Evolutionary conservation across 2,888 invertebrate genomes (phyloP).

Genomic region (Lysandra bellargus): DNA sequence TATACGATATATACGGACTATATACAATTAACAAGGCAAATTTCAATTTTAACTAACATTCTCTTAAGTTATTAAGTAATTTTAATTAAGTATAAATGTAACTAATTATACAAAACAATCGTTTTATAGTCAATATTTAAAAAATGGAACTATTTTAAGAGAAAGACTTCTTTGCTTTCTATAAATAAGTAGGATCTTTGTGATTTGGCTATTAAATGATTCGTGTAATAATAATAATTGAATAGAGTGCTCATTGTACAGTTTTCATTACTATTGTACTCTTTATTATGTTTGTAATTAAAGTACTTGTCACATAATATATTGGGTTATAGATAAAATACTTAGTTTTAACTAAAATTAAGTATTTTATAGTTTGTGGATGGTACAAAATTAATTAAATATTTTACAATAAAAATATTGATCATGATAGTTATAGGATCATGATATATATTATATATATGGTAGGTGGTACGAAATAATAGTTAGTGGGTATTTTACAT

Average conservation of each 20-base stretch:
- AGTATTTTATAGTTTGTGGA: background rate
- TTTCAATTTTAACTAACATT: conserved; percentile 33
- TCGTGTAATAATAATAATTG: background rate
- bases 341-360: background rate
- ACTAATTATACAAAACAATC: conserved; percentile 21
- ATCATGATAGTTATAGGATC: background rate
- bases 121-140: background rate
- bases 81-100: conserved; percentile 26
- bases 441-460: too few species aligned
- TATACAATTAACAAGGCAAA: conserved; percentile 31
- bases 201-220: background rate
- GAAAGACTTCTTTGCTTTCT: background rate
- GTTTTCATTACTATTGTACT: background rate
- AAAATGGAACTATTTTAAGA: background rate
- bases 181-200: background rate
- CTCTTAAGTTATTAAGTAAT: conserved; percentile 27
- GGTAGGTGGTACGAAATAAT: too few species aligned
- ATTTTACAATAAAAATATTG: background rate
- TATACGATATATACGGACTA: conserved; percentile 32
- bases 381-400: background rate
- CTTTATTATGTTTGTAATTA: background rate
- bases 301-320: conserved; percentile 25
- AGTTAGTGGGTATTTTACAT: background rate
- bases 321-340: background rate
- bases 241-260: background rate